phyloP scores from a whole-genome alignment of 2,797 vertebrate species.

The Hozukius guyotensis region DNA sequence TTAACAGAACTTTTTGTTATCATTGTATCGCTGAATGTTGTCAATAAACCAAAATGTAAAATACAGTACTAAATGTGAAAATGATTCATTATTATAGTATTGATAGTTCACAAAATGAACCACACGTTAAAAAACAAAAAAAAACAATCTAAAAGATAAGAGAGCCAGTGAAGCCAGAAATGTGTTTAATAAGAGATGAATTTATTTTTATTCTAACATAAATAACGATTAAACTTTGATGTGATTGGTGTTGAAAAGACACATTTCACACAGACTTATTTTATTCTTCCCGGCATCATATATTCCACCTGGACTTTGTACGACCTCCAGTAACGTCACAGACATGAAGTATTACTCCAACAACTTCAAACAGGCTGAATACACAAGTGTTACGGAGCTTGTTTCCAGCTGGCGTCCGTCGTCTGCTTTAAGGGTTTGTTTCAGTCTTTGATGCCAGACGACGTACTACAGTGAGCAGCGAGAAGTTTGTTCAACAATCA shows the following conservation, averaged over 20 bases:
- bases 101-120: too few species aligned
- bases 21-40: too few species aligned
- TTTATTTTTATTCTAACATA: neutral
- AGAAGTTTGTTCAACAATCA: slow-evolving; percentile 17
- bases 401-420: neutral
- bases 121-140: too few species aligned
- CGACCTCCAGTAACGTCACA: slow-evolving; percentile 6
- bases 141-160: too few species aligned
- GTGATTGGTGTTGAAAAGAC: neutral
- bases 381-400: too few species aligned
- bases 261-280: too few species aligned
- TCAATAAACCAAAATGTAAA: too few species aligned
- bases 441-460: neutral
- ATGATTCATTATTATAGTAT: too few species aligned
- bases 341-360: neutral
- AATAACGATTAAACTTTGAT: neutral
- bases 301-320: neutral
- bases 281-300: neutral
- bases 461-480: neutral
- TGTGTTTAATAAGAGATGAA: neutral
- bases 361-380: neutral
- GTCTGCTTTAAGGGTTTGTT: neutral
- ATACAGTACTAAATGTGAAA: too few species aligned
- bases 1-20: too few species aligned
- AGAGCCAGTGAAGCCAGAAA: too few species aligned